These are phyloP conservation scores for Pogona vitticeps DNA, from an alignment of 2,113 vertebrate species.

Conservation along the genomic window DNA sequence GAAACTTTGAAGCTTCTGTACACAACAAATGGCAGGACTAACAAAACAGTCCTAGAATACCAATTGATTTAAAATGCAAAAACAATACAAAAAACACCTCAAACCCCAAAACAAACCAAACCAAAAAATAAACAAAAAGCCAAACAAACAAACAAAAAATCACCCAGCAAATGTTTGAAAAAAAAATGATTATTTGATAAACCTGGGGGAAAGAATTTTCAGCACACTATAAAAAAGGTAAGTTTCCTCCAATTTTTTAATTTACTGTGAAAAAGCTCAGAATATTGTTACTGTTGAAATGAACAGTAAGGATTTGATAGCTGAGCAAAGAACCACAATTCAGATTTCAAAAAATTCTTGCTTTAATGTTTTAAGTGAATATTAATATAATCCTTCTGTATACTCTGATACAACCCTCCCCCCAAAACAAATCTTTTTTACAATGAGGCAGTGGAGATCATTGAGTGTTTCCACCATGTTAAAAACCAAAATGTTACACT, in stretches of 20 bases:
- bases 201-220: slow-evolving; percentile 87
- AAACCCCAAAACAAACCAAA: no score
- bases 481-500: slow-evolving; percentile 9
- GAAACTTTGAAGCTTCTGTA: slow-evolving; percentile 87
- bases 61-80: slow-evolving; percentile 82
- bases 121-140: no score
- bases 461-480: not conserved
- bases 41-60: slow-evolving; percentile 89
- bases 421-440: no score
- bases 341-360: slow-evolving; percentile 97
- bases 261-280: slow-evolving; percentile 94
- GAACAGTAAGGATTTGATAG: slow-evolving; percentile 79
- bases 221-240: slow-evolving; percentile 84
- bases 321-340: slow-evolving; percentile 90
- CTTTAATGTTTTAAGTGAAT: slow-evolving; percentile 83
- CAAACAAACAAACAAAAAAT: no score
- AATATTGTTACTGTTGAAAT: slow-evolving; percentile 84
- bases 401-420: no score
- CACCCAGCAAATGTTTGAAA: slow-evolving; percentile 87
- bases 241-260: slow-evolving; percentile 97
- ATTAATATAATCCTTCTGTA: no score
- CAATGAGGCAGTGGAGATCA: not conserved
- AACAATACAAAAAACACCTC: no score
- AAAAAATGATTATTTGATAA: slow-evolving; percentile 91
- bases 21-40: slow-evolving; percentile 93